Conservation (phyloP, 2,888 invertebrate species). For the Alviniconcha strummeri region DNA sequence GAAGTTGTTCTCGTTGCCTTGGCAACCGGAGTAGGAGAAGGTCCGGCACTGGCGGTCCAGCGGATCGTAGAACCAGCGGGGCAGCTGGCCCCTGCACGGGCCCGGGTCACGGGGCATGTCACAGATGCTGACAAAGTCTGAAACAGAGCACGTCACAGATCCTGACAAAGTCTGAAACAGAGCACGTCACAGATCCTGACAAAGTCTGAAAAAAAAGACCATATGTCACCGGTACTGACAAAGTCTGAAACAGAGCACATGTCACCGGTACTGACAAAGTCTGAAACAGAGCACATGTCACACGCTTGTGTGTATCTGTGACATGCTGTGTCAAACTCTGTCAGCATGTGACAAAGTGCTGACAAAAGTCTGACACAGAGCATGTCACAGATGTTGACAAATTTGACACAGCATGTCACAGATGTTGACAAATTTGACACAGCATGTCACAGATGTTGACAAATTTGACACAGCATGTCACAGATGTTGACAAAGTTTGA, state of each 20-base stretch:
- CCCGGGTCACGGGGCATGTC: slow-evolving; percentile 81
- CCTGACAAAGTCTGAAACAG: slow-evolving; percentile 39
- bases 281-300: slow-evolving; percentile 8
- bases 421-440: not conserved
- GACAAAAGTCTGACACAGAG: too few relatives aligned
- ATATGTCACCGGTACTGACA: slow-evolving; percentile 20
- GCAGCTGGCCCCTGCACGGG: slow-evolving; percentile 80
- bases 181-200: slow-evolving; percentile 78
- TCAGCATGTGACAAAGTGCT: too few relatives aligned
- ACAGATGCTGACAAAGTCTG: slow-evolving; percentile 75
- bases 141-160: slow-evolving; percentile 78
- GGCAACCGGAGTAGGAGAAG: slow-evolving; percentile 89
- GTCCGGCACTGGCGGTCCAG: slow-evolving; percentile 83
- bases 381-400: not conserved
- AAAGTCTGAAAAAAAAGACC: slow-evolving; percentile 26
- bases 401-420: not conserved
- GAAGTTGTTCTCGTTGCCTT: slow-evolving; percentile 82
- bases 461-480: too few relatives aligned
- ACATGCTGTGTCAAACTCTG: too few relatives aligned
- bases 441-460: not conserved
- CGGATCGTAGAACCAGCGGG: slow-evolving; percentile 84
- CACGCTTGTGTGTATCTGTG: too few relatives aligned
- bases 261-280: slow-evolving; percentile 76
- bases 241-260: slow-evolving; percentile 70
- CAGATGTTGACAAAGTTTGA: not conserved